Evolutionary conservation across 2,797 vertebrate genomes (phyloP).

Genomic region (Channa striata): DNA sequence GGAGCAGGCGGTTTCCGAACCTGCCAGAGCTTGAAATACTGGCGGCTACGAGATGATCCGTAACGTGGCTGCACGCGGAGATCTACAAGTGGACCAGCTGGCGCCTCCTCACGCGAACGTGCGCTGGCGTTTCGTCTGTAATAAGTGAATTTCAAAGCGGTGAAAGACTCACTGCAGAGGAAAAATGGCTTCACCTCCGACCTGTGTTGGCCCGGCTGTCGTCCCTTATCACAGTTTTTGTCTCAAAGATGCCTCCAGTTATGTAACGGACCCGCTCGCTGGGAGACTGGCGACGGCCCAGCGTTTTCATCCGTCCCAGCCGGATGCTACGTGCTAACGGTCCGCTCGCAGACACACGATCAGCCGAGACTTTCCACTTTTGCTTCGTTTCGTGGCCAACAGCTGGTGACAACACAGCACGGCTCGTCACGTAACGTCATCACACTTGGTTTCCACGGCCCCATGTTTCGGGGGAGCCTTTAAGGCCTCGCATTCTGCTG

Average conservation of each 20-base stretch:
- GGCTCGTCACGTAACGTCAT: slow-evolving; percentile 75
- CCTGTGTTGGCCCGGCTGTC: slow-evolving; percentile 50
- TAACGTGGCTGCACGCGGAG: slow-evolving; percentile 1
- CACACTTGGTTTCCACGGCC: slow-evolving; percentile 29
- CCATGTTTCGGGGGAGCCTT: slow-evolving; percentile 14
- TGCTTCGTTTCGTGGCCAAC: slow-evolving; percentile 65
- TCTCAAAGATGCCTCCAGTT: slow-evolving; percentile 61
- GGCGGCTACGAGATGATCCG: slow-evolving; percentile 1
- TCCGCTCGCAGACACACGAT: not conserved
- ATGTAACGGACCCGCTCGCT: slow-evolving; percentile 41
- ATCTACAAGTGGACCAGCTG: slow-evolving; percentile 21
- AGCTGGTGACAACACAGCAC: slow-evolving; percentile 82
- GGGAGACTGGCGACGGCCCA: slow-evolving; percentile 32
- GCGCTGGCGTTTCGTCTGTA: not conserved
- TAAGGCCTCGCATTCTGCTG: slow-evolving; percentile 36
- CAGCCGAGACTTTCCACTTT: slow-evolving; percentile 56
- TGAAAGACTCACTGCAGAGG: slow-evolving; percentile 59
- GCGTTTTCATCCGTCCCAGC: slow-evolving; percentile 25
- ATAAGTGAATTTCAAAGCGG: slow-evolving; percentile 7
- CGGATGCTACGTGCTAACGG: not conserved
- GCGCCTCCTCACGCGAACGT: not conserved
- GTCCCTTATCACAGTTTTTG: slow-evolving; percentile 64
- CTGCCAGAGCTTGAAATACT: slow-evolving; percentile 14
- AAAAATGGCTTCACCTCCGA: slow-evolving; percentile 74
- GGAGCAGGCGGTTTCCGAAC: slow-evolving; percentile 32